These are phyloP conservation scores for Coilia nasus DNA, from an alignment of 2,797 vertebrate genomes.

Conservation along the genomic window DNA sequence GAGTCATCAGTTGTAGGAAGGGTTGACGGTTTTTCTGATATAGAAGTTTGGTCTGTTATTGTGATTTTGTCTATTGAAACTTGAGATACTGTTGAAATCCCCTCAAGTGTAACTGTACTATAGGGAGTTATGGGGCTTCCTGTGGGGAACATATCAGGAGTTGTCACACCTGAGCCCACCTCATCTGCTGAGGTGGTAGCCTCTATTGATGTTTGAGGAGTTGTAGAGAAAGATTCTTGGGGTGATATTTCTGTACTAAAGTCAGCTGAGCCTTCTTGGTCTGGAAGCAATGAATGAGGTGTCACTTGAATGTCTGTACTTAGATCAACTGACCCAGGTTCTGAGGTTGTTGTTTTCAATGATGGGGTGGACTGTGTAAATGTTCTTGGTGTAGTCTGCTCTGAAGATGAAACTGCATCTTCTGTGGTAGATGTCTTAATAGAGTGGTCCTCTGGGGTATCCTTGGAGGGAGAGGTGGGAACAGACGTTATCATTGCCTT, in stretches of 20 bases:
- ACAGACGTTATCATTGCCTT: not conserved
- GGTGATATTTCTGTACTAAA: not conserved
- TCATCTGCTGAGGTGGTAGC: not conserved
- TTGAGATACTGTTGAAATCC: not conserved
- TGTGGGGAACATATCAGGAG: constrained; percentile 41
- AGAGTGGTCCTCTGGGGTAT: not conserved
- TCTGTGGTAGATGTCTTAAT: not conserved
- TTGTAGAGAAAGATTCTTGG: constrained; percentile 22
- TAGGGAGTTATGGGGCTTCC: constrained; percentile 3
- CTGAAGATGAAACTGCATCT: not conserved
- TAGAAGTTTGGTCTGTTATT: constrained; percentile 26
- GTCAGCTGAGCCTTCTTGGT: constrained; percentile 28
- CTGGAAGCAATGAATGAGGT: not conserved
- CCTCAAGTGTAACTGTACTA: constrained; percentile 11
- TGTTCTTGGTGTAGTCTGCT: not conserved
- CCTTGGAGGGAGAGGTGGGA: not conserved
- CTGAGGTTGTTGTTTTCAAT: not conserved
- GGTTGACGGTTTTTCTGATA: not conserved
- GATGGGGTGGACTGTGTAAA: not conserved
- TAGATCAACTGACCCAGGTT: not conserved
- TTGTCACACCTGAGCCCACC: not conserved
- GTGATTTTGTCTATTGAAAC: not conserved
- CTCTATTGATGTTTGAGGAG: not conserved
- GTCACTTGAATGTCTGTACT: not conserved
- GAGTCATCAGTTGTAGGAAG: constrained; percentile 21